These are phyloP conservation scores for Myotis myotis DNA, from an alignment of 2,797 vertebrate species.

Conservation along the genomic window DNA sequence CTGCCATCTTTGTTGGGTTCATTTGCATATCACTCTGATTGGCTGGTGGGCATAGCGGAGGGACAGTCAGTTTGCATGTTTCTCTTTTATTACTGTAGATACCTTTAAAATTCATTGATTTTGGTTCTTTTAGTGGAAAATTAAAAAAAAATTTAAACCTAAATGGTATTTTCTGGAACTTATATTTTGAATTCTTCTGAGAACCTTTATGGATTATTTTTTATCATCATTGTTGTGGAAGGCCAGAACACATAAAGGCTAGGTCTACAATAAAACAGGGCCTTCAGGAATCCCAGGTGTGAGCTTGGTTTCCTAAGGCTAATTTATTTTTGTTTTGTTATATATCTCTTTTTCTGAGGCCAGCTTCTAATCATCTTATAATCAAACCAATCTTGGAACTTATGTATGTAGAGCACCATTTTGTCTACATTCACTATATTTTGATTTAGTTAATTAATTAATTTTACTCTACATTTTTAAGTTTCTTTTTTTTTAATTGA, in stretches of 20 bases:
- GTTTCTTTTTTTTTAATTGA: background rate
- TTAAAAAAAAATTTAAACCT: background rate
- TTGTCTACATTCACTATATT: background rate
- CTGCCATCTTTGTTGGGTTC: too few species aligned
- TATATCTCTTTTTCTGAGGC: slow-evolving; percentile 14
- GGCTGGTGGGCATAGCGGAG: too few species aligned
- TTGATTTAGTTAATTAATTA: background rate
- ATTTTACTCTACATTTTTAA: background rate
- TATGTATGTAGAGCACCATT: background rate
- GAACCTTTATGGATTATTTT: background rate
- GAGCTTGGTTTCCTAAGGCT: background rate
- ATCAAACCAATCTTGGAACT: background rate
- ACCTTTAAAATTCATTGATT: background rate
- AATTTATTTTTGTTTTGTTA: background rate
- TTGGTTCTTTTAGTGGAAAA: background rate
- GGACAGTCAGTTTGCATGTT: too few species aligned
- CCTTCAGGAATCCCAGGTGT: background rate
- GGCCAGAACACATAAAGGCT: background rate
- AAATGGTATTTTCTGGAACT: background rate
- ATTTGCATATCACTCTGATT: too few species aligned
- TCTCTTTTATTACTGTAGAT: background rate
- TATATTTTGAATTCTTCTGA: background rate
- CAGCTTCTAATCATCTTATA: background rate
- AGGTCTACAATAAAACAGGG: background rate
- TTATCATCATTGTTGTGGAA: background rate